phyloP scores from a whole-genome alignment of 2,113 vertebrate species.

The Oncorhynchus gorbuscha region DNA sequence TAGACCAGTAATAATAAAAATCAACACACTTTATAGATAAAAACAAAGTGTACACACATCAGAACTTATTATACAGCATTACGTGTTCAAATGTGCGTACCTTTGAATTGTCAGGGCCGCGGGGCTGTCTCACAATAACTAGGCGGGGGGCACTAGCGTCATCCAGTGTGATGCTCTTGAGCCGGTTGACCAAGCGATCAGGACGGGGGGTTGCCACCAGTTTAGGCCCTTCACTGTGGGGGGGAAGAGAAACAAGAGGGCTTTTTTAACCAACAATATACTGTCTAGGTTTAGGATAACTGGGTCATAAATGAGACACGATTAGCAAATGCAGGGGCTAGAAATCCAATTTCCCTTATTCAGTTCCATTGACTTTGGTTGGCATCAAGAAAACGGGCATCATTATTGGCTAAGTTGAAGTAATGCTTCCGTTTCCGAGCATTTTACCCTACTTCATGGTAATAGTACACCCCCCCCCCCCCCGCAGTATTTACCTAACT shows the following conservation, averaged over 20 bases:
- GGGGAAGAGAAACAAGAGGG: background rate
- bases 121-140: conserved; percentile 93
- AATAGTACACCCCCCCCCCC: too few species aligned
- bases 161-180: conserved; percentile 97
- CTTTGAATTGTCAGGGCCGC: conserved; percentile 97
- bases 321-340: too few species aligned
- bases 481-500: conserved; percentile 80
- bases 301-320: too few species aligned
- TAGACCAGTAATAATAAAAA: background rate
- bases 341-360: too few species aligned
- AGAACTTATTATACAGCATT: too few species aligned
- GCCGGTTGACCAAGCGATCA: conserved; percentile 91
- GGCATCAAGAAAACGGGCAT: background rate
- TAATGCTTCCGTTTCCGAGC: too few species aligned
- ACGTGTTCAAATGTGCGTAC: conserved; percentile 56
- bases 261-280: background rate
- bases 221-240: conserved; percentile 88
- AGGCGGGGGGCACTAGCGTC: conserved; percentile 94
- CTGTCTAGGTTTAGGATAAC: too few species aligned
- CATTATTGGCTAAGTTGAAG: background rate
- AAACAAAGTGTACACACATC: too few species aligned
- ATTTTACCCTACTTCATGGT: too few species aligned
- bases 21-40: background rate
- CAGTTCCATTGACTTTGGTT: too few species aligned
- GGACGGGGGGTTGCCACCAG: conserved; percentile 91